Conservation (phyloP, 2,888 invertebrate species). For the Iphiclides podalirius region DNA sequence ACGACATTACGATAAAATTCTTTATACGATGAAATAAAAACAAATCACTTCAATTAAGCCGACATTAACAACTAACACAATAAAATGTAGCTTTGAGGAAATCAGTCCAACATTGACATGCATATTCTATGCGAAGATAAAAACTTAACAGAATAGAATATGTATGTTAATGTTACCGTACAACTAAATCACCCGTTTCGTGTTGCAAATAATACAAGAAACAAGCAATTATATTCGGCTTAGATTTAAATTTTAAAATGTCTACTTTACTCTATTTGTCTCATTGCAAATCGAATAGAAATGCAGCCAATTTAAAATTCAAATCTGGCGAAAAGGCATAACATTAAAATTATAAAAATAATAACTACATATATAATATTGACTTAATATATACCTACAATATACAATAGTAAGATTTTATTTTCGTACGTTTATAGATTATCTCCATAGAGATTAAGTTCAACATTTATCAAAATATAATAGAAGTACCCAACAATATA, state of each 20-base stretch:
- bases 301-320: conserved; percentile 6
- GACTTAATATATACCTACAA: conserved; percentile 2
- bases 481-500: conserved; percentile 28
- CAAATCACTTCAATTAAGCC: neutral
- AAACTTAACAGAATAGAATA: conserved; percentile 36
- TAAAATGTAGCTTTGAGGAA: conserved; percentile 29
- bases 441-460: conserved; percentile 31
- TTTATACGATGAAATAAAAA: neutral
- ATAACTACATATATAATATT: conserved; percentile 1
- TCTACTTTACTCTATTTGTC: no score
- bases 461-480: conserved; percentile 39
- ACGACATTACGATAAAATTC: conserved; percentile 2
- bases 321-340: conserved; percentile 4
- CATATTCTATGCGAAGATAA: conserved; percentile 42
- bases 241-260: conserved; percentile 5
- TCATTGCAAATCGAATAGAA: no score
- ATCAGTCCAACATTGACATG: conserved; percentile 57
- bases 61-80: conserved; percentile 2
- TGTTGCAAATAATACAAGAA: conserved; percentile 22
- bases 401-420: neutral
- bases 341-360: conserved; percentile 3
- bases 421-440: conserved; percentile 6
- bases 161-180: conserved; percentile 51
- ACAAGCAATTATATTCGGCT: no score
- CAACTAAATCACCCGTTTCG: conserved; percentile 32